A percentile compares a stretch with the other conserved stretches of the same genome.
phyloP scores from a whole-genome alignment of 1,140 invertebrate genomes.

The Procambarus virginalis region DNA sequence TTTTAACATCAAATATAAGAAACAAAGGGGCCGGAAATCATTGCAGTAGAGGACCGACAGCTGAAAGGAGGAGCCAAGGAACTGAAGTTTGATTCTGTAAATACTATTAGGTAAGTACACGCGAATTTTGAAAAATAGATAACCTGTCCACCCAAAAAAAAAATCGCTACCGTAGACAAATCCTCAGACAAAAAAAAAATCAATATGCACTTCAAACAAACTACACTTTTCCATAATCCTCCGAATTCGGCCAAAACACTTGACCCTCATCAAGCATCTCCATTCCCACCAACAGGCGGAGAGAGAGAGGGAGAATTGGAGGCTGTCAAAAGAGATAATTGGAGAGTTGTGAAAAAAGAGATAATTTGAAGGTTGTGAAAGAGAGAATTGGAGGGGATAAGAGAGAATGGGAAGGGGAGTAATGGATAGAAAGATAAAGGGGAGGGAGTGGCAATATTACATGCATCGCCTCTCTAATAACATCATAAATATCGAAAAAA shows the following conservation, averaged over 20 bases:
- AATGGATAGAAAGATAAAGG: background rate
- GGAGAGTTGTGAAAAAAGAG: background rate
- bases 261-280: background rate
- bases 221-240: background rate
- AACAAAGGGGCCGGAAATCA: too few relatives aligned
- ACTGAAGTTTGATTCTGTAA: too few relatives aligned
- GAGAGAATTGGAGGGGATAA: background rate
- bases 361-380: background rate
- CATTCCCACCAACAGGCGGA: background rate
- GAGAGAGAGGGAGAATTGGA: background rate
- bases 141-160: background rate
- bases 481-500: background rate
- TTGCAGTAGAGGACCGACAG: too few relatives aligned
- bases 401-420: background rate
- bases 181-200: background rate
- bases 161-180: background rate
- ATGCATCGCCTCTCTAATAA: background rate
- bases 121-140: background rate
- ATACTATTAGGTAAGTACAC: background rate
- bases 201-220: background rate
- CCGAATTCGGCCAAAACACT: background rate
- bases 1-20: too few relatives aligned
- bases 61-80: too few relatives aligned
- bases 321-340: background rate
- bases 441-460: background rate